Percentiles rank a stretch among this genome's conserved stretches.
Evolutionary conservation across 23 tunicate species (phyloP).

Genomic region (Oikopleura albicans): DNA sequence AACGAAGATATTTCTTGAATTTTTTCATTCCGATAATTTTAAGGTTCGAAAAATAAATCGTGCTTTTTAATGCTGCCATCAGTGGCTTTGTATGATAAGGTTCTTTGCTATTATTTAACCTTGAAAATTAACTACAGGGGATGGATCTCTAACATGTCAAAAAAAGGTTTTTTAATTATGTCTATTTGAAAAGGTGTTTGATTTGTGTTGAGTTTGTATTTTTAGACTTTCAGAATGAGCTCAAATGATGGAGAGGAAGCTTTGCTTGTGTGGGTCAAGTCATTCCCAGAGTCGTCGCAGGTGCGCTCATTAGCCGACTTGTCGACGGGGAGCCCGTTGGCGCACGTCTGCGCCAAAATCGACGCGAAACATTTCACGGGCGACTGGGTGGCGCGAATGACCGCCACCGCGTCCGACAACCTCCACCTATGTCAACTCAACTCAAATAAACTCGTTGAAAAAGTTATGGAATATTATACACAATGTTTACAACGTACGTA

Average conservation of each 20-base stretch:
- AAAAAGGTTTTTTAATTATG: no score
- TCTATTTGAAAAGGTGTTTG: no score
- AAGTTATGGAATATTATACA: slow-evolving; percentile 1
- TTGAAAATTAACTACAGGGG: no score
- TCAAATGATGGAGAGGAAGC: slow-evolving; percentile 16
- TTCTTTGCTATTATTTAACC: no score
- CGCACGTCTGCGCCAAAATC: neutral
- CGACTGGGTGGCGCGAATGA: neutral
- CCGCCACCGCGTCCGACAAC: neutral
- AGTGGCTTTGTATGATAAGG: no score
- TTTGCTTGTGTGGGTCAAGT: slow-evolving; percentile 7
- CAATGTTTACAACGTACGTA: slow-evolving; percentile 1
- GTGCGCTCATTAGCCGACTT: neutral
- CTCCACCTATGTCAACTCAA: neutral
- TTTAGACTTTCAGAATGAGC: slow-evolving; percentile 3
- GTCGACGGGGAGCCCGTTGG: neutral
- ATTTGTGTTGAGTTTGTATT: neutral
- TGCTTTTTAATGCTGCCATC: no score
- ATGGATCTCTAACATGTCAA: no score
- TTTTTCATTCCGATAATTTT: no score
- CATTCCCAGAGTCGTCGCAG: neutral
- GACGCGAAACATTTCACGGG: neutral
- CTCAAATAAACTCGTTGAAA: neutral
- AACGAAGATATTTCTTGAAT: no score
- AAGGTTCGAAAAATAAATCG: no score